Conservation (phyloP, 1,140 invertebrate species). For the Orussus abietinus region DNA sequence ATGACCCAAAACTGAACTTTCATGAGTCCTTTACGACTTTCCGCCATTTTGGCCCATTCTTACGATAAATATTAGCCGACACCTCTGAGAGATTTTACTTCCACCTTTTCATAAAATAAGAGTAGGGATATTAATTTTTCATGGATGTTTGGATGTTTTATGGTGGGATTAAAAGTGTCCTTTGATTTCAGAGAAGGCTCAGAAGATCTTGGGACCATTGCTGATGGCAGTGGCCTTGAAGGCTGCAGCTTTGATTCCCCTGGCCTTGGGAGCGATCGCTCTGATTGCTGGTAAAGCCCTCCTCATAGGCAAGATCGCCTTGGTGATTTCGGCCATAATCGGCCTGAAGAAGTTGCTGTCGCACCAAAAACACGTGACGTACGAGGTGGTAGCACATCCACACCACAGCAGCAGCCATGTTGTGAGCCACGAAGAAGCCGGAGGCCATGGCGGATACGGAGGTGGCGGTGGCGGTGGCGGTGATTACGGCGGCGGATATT, state of each 20-base stretch:
- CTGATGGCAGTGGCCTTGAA: slow-evolving; percentile 72
- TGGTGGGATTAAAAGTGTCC: too few species aligned
- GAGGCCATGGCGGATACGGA: slow-evolving; percentile 58
- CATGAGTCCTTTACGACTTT: too few species aligned
- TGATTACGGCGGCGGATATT: slow-evolving; percentile 54
- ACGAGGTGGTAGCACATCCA: slow-evolving; percentile 79
- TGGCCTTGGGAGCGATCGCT: slow-evolving; percentile 74
- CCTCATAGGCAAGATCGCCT: slow-evolving; percentile 76
- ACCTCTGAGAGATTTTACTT: too few species aligned
- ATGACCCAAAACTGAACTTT: too few species aligned
- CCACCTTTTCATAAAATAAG: too few species aligned
- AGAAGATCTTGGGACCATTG: slow-evolving; percentile 73
- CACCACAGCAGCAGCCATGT: slow-evolving; percentile 66
- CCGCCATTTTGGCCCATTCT: too few species aligned
- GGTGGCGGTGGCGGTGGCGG: slow-evolving; percentile 53
- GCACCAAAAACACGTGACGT: slow-evolving; percentile 73
- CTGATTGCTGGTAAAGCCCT: slow-evolving; percentile 80
- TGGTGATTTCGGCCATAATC: slow-evolving; percentile 76
- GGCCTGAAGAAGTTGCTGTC: slow-evolving; percentile 74
- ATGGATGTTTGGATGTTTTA: background rate
- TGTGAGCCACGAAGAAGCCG: slow-evolving; percentile 61
- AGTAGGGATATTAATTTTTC: background rate
- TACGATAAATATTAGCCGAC: too few species aligned
- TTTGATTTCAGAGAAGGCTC: slow-evolving; percentile 61
- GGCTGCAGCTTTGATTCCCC: slow-evolving; percentile 70